Conservation (phyloP, 2,888 invertebrate genomes). For the Patella ulyssiponensis region DNA sequence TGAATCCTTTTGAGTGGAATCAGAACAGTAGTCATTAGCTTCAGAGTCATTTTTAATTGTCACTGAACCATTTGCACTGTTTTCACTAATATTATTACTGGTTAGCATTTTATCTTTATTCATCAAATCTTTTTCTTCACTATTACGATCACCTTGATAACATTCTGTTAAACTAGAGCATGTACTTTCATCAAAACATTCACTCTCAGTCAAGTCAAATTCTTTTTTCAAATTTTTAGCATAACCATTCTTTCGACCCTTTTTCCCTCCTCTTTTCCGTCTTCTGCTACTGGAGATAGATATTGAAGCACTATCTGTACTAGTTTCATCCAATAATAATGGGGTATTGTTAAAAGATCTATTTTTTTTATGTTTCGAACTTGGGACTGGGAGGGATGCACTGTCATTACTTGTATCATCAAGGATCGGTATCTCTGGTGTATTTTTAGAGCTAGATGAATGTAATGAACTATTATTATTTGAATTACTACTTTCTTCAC, state of each 20-base stretch:
- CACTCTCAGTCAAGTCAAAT: conserved; percentile 19
- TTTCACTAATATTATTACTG: background rate
- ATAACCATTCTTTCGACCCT: background rate
- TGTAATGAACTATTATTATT: conserved; percentile 1
- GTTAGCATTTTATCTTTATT: conserved; percentile 18
- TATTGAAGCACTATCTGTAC: background rate
- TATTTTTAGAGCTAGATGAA: background rate
- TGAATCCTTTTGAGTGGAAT: too few relatives aligned
- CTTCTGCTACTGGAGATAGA: background rate
- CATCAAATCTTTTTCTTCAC: conserved; percentile 19
- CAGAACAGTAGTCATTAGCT: too few relatives aligned
- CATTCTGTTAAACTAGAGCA: conserved; percentile 16
- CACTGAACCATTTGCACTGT: too few relatives aligned
- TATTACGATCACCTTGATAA: conserved; percentile 9
- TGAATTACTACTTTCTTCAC: conserved; percentile 5
- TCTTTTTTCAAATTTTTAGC: conserved; percentile 5
- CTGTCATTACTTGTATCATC: conserved; percentile 10
- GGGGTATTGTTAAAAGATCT: background rate
- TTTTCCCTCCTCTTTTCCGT: background rate
- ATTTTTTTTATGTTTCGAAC: background rate
- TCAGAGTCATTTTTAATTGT: too few relatives aligned
- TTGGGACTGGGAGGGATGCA: background rate
- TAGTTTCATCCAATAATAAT: background rate
- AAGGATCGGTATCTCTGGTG: background rate
- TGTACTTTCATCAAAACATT: conserved; percentile 24